Evolutionary conservation across 35 echinoderm and acorn worm species (phyloP).

Genomic region (Anneissia japonica): DNA sequence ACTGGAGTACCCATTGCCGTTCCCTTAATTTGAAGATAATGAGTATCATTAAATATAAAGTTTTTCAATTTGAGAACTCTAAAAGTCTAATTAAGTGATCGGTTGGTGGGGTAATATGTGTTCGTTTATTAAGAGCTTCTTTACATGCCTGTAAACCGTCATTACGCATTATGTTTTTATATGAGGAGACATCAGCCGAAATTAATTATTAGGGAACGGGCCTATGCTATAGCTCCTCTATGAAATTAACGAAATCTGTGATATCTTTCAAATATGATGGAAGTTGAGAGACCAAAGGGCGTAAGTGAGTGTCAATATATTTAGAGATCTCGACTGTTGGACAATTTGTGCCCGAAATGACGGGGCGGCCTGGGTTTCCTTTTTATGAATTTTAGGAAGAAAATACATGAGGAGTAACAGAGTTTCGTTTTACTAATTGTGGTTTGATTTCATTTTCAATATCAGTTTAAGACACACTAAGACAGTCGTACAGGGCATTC

Average conservation of each 20-base stretch:
- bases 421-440: too few relatives aligned
- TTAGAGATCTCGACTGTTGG: conserved; percentile 21
- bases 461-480: too few relatives aligned
- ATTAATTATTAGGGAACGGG: not conserved
- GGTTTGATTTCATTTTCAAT: too few relatives aligned
- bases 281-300: not conserved
- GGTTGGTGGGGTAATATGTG: not conserved
- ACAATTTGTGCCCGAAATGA: conserved; percentile 7
- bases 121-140: conserved; percentile 1
- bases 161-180: conserved; percentile 25
- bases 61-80: conserved; percentile 19
- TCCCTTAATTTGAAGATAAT: too few relatives aligned
- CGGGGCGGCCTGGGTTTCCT: not conserved
- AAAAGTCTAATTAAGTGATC: conserved; percentile 16
- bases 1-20: too few relatives aligned
- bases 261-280: conserved; percentile 22
- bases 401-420: conserved; percentile 8
- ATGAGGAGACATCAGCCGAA: conserved; percentile 27
- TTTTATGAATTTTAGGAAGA: conserved; percentile 23
- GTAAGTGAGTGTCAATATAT: conserved; percentile 18
- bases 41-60: conserved; percentile 4
- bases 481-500: too few relatives aligned
- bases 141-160: conserved; percentile 30
- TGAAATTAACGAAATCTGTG: conserved; percentile 10
- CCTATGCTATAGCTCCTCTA: not conserved